Evolutionary conservation across 2,888 invertebrate species (phyloP).

Genomic region (Fabriciana adippe): DNA sequence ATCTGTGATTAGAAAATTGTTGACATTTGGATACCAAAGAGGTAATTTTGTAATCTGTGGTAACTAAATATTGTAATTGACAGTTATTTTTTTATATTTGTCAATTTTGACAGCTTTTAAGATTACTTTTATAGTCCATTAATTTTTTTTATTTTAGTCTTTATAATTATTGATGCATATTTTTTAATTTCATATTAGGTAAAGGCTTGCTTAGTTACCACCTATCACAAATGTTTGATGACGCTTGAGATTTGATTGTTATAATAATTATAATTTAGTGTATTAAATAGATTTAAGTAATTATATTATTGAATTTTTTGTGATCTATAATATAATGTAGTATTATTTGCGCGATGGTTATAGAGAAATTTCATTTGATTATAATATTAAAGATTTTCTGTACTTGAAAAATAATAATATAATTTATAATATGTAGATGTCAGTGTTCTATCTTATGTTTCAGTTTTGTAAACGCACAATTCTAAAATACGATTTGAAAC

Average conservation of each 20-base stretch:
- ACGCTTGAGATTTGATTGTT: slow-evolving; percentile 38
- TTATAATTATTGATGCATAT: slow-evolving; percentile 24
- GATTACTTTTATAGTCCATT: too few species aligned
- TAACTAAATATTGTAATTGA: slow-evolving; percentile 1
- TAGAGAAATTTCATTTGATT: too few species aligned
- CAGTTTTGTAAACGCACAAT: slow-evolving; percentile 16
- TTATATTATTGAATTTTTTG: slow-evolving; percentile 18
- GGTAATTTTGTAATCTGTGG: slow-evolving; percentile 27
- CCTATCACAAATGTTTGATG: slow-evolving; percentile 23
- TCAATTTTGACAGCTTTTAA: too few species aligned
- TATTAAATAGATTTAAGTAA: slow-evolving; percentile 21
- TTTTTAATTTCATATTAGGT: not conserved
- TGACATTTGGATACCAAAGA: slow-evolving; percentile 43
- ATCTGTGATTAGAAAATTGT: slow-evolving; percentile 62
- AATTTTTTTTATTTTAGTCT: not conserved
- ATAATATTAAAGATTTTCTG: not conserved
- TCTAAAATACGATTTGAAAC: slow-evolving; percentile 1
- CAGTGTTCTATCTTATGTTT: not conserved
- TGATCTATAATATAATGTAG: slow-evolving; percentile 16
- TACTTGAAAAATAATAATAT: not conserved
- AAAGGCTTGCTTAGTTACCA: slow-evolving; percentile 4
- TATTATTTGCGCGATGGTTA: not conserved
- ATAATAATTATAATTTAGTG: slow-evolving; percentile 25
- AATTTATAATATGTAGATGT: not conserved
- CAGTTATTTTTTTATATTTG: not conserved